phyloP scores from a whole-genome alignment of 2,797 vertebrate genomes.

The Mastacembelus armatus region DNA sequence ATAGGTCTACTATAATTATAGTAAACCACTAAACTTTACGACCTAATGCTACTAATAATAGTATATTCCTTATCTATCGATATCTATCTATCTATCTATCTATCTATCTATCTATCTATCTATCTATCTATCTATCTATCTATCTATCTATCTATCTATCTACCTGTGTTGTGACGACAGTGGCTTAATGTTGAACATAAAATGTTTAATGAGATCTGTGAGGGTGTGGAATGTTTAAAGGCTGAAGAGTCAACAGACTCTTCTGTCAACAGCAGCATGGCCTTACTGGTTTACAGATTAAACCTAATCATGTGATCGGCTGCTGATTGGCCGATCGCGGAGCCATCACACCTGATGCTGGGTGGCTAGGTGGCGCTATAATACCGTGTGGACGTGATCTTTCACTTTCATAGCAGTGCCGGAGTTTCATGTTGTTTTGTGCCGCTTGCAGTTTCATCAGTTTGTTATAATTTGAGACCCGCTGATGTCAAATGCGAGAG shows the following conservation, averaged over 20 bases:
- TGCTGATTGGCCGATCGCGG: not conserved
- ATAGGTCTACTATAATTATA: not conserved
- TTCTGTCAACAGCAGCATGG: conserved; percentile 58
- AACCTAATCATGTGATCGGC: not conserved
- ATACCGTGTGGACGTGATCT: not conserved
- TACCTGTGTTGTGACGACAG: too few species aligned
- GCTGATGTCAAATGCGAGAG: too few species aligned
- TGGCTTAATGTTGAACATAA: conserved; percentile 32
- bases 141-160: too few species aligned
- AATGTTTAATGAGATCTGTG: not conserved
- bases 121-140: too few species aligned
- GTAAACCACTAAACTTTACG: not conserved
- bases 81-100: too few species aligned
- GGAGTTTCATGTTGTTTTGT: conserved; percentile 21
- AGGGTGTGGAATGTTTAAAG: conserved; percentile 57
- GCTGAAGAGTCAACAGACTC: conserved; percentile 49
- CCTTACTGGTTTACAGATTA: conserved; percentile 48
- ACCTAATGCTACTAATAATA: not conserved
- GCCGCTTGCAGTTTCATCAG: too few species aligned
- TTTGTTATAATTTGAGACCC: too few species aligned
- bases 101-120: too few species aligned
- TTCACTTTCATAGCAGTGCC: conserved; percentile 4
- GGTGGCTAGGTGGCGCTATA: conserved; percentile 39
- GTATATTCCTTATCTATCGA: too few species aligned
- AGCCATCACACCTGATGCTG: not conserved